These are phyloP conservation scores for Triplophysa yarkandensis DNA, from an alignment of 2,797 vertebrate species.

Conservation along the genomic window DNA sequence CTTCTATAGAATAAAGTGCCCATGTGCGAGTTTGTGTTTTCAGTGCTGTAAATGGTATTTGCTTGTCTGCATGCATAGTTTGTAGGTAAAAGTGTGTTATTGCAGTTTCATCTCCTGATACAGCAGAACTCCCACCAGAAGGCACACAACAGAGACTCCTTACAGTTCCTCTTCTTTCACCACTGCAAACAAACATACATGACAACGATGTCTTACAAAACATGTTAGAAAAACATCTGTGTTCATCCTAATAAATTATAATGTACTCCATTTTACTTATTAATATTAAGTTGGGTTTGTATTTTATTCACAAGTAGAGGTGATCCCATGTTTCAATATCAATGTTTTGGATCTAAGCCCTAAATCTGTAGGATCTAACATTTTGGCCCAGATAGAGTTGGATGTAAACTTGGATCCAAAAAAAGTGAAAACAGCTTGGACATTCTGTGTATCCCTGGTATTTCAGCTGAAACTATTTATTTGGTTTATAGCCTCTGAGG, in stretches of 20 bases:
- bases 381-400: no score
- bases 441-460: neutral
- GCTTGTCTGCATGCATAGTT: neutral
- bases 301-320: no score
- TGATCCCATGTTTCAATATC: no score
- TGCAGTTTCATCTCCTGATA: slow-evolving; percentile 24
- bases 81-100: slow-evolving; percentile 6
- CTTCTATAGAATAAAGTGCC: slow-evolving; percentile 15
- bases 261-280: no score
- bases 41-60: slow-evolving; percentile 10
- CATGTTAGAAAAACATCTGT: no score
- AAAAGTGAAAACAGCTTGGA: neutral
- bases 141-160: slow-evolving; percentile 23
- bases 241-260: no score
- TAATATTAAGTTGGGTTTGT: no score
- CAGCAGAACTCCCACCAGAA: slow-evolving; percentile 23
- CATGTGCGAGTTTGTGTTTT: slow-evolving; percentile 20
- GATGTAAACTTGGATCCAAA: no score
- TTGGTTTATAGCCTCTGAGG: neutral
- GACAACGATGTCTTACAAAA: neutral
- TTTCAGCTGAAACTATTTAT: neutral
- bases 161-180: slow-evolving; percentile 69
- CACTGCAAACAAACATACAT: slow-evolving; percentile 62
- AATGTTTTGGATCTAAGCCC: no score
- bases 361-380: no score